Evolutionary conservation across 2,888 invertebrate species (phyloP), one percentile per base, ranked within the genome.

Genomic region (Drosophila neonasuta): DNA sequence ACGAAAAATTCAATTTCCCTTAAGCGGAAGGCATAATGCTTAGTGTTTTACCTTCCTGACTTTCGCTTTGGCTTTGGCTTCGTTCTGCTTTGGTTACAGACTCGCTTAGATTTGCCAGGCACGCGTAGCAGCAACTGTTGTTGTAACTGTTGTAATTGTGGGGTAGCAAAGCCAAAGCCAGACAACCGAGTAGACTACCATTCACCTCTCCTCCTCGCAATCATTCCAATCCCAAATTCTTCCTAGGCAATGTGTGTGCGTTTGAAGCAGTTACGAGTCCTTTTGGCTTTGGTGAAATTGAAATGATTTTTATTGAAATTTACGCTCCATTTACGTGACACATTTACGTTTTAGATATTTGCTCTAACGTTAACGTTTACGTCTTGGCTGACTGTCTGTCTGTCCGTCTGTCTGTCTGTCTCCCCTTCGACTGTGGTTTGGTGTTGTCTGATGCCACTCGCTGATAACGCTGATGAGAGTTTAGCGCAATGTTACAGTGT

Each of bases 271-370:
- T 68, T 71, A 73, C 77, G 71, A 58, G 55, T 74, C 64, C 76
- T 74, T 78, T 83, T 78, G 78, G 72, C 76, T 74, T 82, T 71
- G 78, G 63, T 74, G 56, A 80, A 86, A 86, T 87, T 87, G 86
- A 86, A 87, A 81, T 86, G 84, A 86, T 80, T 86, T 83, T 87
- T 86, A 87, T 87, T 84, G 85, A 86, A 86, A 83, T 87, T 87
- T 86, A 81, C 86, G 85, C 84, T 86, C 86, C 82, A 86, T 87
- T 86, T 87, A 87, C 81, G 80, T 86, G 84, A 81, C 86, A 85
- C 81, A 83, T 86, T 79, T 83, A 86, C 81, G 87, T 78, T 86
- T 84, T 86, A 81, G 80, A 79, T 77, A 81, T 71, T 77, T 86
- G 68, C 80, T 63, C 56, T 62, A 76, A 76, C 74, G 74, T 64